phyloP scores from a whole-genome alignment of 2,888 invertebrate species.

The Pomacea canaliculata region DNA sequence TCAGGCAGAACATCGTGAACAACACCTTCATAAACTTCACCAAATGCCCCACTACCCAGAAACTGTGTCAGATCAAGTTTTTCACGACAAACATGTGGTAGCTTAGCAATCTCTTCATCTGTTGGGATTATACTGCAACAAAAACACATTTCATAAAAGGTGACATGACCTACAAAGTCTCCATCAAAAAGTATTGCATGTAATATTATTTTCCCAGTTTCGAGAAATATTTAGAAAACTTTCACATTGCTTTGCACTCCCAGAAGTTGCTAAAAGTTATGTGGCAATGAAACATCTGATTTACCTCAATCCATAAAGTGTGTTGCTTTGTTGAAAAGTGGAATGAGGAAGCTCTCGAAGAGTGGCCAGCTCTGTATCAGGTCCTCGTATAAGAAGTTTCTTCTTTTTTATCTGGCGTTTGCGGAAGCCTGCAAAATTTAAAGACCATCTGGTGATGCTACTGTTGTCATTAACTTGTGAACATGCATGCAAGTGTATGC shows the following conservation, averaged over 20 bases:
- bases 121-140: conserved; percentile 72
- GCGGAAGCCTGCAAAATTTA: conserved; percentile 24
- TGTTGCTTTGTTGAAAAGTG: conserved; percentile 85
- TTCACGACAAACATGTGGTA: conserved; percentile 86
- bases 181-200: too few relatives aligned
- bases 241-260: too few relatives aligned
- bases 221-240: too few relatives aligned
- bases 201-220: too few relatives aligned
- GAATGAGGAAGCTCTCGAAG: conserved; percentile 83
- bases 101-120: conserved; percentile 82
- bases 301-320: conserved; percentile 79
- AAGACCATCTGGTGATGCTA: background rate
- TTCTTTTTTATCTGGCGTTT: conserved; percentile 47
- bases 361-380: conserved; percentile 87
- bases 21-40: conserved; percentile 95
- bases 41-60: conserved; percentile 95
- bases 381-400: conserved; percentile 47
- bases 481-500: too few relatives aligned
- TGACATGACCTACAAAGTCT: too few relatives aligned
- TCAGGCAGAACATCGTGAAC: conserved; percentile 72
- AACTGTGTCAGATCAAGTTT: conserved; percentile 90
- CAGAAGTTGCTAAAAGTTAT: too few relatives aligned
- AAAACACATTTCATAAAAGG: too few relatives aligned
- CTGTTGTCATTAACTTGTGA: too few relatives aligned
- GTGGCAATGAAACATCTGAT: conserved; percentile 4